These are phyloP conservation scores for Seira ritae DNA, from an alignment of 2,888 invertebrate genomes.

Conservation along the genomic window DNA sequence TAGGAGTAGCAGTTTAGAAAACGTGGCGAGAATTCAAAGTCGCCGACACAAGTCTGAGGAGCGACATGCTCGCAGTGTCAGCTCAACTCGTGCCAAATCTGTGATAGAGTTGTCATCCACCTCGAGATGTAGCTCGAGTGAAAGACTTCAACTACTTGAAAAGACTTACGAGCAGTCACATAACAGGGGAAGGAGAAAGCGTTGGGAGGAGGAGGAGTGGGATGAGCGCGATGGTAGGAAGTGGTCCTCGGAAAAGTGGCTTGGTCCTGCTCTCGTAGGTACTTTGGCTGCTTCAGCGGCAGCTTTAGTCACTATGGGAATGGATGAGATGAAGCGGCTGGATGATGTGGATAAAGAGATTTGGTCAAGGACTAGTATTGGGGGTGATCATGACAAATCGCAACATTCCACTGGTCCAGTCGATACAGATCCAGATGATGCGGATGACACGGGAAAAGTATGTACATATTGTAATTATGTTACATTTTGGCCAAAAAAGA, in stretches of 20 bases:
- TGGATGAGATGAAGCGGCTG: conserved; percentile 38
- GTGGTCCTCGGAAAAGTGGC: conserved; percentile 53
- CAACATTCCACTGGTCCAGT: background rate
- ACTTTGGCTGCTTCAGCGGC: conserved; percentile 37
- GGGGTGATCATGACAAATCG: background rate
- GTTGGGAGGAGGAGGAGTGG: conserved; percentile 4
- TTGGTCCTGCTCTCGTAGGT: conserved; percentile 46
- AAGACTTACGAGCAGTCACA: background rate
- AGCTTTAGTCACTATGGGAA: conserved; percentile 28
- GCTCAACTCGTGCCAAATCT: conserved; percentile 35
- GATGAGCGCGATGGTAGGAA: background rate
- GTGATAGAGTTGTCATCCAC: conserved; percentile 40
- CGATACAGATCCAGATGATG: background rate
- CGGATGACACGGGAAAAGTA: background rate
- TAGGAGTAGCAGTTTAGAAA: conserved; percentile 50
- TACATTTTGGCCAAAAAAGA: background rate
- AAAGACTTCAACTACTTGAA: conserved; percentile 33
- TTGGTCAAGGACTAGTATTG: conserved; percentile 16
- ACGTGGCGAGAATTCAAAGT: conserved; percentile 16
- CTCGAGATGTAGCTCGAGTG: conserved; percentile 23
- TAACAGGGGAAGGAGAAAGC: conserved; percentile 16
- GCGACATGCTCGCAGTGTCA: conserved; percentile 24
- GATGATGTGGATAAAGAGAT: conserved; percentile 42
- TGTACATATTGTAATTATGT: background rate
- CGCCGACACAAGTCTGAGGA: conserved; percentile 35